Conservation (phyloP, 2,113 vertebrate species). For the Gallinago media region DNA sequence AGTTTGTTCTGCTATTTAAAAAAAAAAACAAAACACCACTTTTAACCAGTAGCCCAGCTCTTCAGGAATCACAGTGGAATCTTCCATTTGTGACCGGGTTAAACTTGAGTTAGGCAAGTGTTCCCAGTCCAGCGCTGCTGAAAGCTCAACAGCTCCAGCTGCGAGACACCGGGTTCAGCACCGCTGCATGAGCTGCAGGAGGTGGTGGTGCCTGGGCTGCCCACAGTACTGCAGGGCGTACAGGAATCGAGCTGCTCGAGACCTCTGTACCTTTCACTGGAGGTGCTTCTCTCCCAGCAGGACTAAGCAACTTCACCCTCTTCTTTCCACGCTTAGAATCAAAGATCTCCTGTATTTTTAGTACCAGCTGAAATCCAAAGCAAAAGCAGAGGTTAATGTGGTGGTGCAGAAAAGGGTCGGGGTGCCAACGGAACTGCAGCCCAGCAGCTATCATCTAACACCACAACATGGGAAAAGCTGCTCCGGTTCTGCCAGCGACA, state of each 20-base stretch:
- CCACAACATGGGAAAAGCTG: background rate
- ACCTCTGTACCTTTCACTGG: conserved; percentile 82
- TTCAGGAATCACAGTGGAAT: background rate
- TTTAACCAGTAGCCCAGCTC: background rate
- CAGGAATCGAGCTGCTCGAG: background rate
- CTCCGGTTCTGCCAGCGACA: background rate
- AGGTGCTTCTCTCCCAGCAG: conserved; percentile 72
- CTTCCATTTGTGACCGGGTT: background rate
- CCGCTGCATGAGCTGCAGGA: background rate
- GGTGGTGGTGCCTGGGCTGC: background rate
- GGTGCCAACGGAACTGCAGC: background rate
- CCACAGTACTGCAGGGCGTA: background rate
- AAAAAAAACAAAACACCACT: background rate
- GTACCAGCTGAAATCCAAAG: conserved; percentile 84
- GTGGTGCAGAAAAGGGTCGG: background rate
- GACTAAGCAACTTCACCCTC: conserved; percentile 84
- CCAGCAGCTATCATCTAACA: background rate
- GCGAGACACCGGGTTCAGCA: background rate
- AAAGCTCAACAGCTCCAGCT: background rate
- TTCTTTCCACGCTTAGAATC: conserved; percentile 93
- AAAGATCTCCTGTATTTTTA: conserved; percentile 93
- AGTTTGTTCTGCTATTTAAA: background rate
- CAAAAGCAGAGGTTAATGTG: conserved; percentile 22
- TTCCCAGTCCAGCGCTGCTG: background rate
- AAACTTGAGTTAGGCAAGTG: background rate